phyloP scores from a whole-genome alignment of 1,140 invertebrate genomes.

The Agrilus planipennis region DNA sequence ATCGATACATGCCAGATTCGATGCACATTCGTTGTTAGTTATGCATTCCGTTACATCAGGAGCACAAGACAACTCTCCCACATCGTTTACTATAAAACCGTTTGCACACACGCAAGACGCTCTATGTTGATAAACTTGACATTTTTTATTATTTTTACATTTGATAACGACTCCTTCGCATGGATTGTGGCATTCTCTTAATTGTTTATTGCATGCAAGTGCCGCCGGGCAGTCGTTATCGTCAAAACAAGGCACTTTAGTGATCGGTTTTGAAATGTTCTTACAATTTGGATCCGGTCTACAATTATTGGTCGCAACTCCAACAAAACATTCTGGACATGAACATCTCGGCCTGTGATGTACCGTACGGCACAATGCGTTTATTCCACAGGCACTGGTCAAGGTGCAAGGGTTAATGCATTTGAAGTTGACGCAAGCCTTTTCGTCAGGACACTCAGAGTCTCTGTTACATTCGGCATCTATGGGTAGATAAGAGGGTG shows the following conservation, averaged over 20 bases:
- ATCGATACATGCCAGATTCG: conserved; percentile 70
- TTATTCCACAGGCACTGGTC: conserved; percentile 74
- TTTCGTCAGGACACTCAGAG: conserved; percentile 80
- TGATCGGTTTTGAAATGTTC: conserved; percentile 33
- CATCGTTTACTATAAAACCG: conserved; percentile 74
- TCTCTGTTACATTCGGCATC: conserved; percentile 83
- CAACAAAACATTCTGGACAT: conserved; percentile 77
- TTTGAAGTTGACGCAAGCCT: conserved; percentile 74
- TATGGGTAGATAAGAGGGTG: conserved; percentile 40
- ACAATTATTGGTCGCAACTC: conserved; percentile 64
- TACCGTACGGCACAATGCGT: conserved; percentile 74
- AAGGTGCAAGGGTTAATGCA: conserved; percentile 83
- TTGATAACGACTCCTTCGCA: conserved; percentile 48
- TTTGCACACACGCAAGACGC: conserved; percentile 80
- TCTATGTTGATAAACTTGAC: conserved; percentile 72
- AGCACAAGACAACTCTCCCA: conserved; percentile 70
- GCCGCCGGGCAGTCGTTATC: conserved; percentile 64
- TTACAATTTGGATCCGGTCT: conserved; percentile 63
- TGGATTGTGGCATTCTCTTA: conserved; percentile 66
- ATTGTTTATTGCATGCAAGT: conserved; percentile 53
- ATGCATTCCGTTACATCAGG: conserved; percentile 66
- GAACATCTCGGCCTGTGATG: conserved; percentile 72
- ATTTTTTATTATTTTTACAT: conserved; percentile 71
- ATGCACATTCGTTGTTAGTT: conserved; percentile 70
- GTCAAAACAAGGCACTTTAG: conserved; percentile 44